Conservation (phyloP, 2,888 invertebrate genomes). For the Zeuzera pyrina region DNA sequence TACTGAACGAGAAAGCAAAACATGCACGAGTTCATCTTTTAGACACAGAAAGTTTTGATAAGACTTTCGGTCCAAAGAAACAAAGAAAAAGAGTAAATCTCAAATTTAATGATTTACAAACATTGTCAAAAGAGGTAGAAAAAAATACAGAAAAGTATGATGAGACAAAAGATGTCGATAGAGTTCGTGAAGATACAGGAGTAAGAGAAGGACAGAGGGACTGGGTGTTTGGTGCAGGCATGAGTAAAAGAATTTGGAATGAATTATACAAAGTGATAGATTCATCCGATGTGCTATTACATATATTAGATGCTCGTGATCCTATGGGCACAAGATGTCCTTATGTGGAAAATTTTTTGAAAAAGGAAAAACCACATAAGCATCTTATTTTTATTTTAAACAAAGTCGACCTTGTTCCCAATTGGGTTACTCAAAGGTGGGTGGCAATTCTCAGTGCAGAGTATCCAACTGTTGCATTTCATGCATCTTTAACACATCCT, state of each 20-base stretch:
- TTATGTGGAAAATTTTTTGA: slow-evolving; percentile 92
- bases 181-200: slow-evolving; percentile 86
- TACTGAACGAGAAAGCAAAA: slow-evolving; percentile 93
- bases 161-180: slow-evolving; percentile 85
- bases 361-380: slow-evolving; percentile 96
- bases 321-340: slow-evolving; percentile 96
- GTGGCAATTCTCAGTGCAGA: slow-evolving; percentile 94
- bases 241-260: slow-evolving; percentile 98
- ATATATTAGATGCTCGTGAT: slow-evolving; percentile 97
- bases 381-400: slow-evolving; percentile 97
- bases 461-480: slow-evolving; percentile 98
- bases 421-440: slow-evolving; percentile 99
- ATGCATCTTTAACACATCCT: slow-evolving; percentile 98
- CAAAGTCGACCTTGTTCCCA: slow-evolving; percentile 96
- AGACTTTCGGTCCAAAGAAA: slow-evolving; percentile 96
- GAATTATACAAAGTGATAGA: slow-evolving; percentile 99
- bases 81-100: slow-evolving; percentile 92
- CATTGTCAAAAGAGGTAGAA: slow-evolving; percentile 81
- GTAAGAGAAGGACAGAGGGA: slow-evolving; percentile 87
- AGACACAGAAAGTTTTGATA: slow-evolving; percentile 95
- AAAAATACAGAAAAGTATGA: slow-evolving; percentile 84
- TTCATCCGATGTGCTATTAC: slow-evolving; percentile 96
- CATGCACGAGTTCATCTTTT: slow-evolving; percentile 93
- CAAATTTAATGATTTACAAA: slow-evolving; percentile 82
- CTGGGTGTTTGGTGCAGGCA: slow-evolving; percentile 96